Evolutionary conservation across 2,888 invertebrate genomes (phyloP).

Genomic region (Zele albiditarsus): DNA sequence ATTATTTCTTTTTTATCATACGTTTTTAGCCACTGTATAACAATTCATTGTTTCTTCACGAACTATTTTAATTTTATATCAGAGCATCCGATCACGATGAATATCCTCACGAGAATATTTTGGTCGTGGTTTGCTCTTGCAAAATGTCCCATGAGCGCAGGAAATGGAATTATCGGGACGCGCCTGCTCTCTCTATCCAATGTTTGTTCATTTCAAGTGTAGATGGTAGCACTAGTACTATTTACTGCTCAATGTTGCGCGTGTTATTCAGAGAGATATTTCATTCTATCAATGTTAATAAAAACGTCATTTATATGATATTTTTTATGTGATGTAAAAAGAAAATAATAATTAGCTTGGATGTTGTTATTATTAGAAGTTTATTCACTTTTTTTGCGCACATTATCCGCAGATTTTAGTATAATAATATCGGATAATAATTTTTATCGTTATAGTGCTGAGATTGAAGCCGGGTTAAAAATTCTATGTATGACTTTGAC

Average conservation of each 20-base stretch:
- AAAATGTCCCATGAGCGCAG: not conserved
- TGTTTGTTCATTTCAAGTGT: not conserved
- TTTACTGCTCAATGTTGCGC: not conserved
- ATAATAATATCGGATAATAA: too few species aligned
- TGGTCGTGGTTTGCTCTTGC: constrained; percentile 32
- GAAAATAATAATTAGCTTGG: too few species aligned
- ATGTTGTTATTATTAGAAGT: too few species aligned
- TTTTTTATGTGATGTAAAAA: too few species aligned
- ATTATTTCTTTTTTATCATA: not conserved
- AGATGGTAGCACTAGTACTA: constrained; percentile 35
- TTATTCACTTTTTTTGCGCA: too few species aligned
- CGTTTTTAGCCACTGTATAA: not conserved
- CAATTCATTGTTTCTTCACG: not conserved
- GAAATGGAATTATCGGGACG: not conserved
- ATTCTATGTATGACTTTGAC: too few species aligned
- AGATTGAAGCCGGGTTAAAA: too few species aligned
- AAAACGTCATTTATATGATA: too few species aligned
- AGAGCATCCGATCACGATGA: constrained; percentile 30
- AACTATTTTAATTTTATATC: not conserved
- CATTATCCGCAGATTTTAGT: too few species aligned
- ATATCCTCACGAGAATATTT: constrained; percentile 44
- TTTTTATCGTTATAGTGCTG: too few species aligned
- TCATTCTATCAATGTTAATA: too few species aligned
- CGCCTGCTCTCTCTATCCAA: constrained; percentile 11
- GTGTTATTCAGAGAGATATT: too few species aligned